Evolutionary conservation across 2,888 invertebrate genomes (phyloP).

Genomic region (Drosophila lutescens): DNA sequence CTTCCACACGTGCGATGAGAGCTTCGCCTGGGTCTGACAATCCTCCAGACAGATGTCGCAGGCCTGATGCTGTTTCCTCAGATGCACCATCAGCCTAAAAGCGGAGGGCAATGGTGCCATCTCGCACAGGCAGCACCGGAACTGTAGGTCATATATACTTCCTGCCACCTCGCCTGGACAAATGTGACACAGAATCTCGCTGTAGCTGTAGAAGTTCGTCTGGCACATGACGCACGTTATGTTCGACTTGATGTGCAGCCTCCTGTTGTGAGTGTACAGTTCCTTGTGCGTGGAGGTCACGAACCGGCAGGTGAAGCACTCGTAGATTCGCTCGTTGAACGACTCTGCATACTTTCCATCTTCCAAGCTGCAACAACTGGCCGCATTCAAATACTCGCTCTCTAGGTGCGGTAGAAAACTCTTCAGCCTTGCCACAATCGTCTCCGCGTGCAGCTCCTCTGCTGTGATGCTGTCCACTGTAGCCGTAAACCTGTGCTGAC

Average conservation of each 20-base stretch:
- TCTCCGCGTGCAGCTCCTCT: conserved; percentile 89
- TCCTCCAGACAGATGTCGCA: conserved; percentile 95
- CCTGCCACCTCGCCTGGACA: conserved; percentile 90
- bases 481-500: conserved; percentile 92
- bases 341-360: conserved; percentile 82
- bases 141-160: conserved; percentile 86
- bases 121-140: conserved; percentile 93
- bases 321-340: conserved; percentile 88
- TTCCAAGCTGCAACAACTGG: conserved; percentile 88
- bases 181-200: conserved; percentile 93
- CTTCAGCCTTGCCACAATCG: conserved; percentile 89
- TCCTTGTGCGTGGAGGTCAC: conserved; percentile 92
- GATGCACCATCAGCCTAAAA: conserved; percentile 94
- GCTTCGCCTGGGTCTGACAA: conserved; percentile 89
- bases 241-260: conserved; percentile 93
- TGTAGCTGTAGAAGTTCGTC: conserved; percentile 93
- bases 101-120: conserved; percentile 92
- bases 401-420: conserved; percentile 86
- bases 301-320: conserved; percentile 94
- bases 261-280: conserved; percentile 93
- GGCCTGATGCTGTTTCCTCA: conserved; percentile 92
- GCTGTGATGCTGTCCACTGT: conserved; percentile 91
- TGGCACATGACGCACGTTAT: conserved; percentile 94
- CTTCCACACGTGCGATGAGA: conserved; percentile 95
- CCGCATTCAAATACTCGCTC: conserved; percentile 89